Base-by-base conservation (phyloP, 2,888 invertebrate species). In the Pammene fasciana region DNA sequence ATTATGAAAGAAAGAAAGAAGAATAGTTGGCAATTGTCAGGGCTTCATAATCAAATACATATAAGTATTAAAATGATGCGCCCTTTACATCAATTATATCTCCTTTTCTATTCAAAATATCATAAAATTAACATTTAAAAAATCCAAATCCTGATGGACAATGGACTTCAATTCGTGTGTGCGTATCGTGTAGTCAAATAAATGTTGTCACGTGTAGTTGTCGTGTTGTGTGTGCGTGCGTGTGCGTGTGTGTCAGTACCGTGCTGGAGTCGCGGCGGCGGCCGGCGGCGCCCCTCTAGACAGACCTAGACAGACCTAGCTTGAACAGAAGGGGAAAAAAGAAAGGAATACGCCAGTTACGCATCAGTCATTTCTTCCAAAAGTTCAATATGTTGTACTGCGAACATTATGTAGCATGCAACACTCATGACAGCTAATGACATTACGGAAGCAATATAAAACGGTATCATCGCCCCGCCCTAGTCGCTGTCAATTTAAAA, bases 291-390 rank as follows among this genome's bases (percentile, higher is more conserved):
- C 85, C 77, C 79, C 84, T 80, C 92, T 89, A 26, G 26, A 26
- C 26, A 26, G 26, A 92, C 92, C 93, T 93, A 92, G 90, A 92
- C 91, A 90, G 91, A 93, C 93, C 93, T 93, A 92, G 92, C 92
- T 93, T 92, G 90, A 93, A 92, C 92, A 92, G 86, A 93, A 86
- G 88, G 89, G 89, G 83, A 89, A 89, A 87, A 89, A 78, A 89
- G 88, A 87, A 92, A 91, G 90, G 85, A 89, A 86, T 86, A 88
- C 89, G 91, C 88, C 86, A 82, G 85, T 91, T 86, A 86, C 90
- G 90, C 86, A 92, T 93, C 91, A 93, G 91, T 93, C 86, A 89
- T 89, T 89, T 92, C 89, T 89, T 88, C 89, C 86, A 89, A 88
- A 74, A 74, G 73, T 77, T 73, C 78, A 77, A 77, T 75, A 78